Evolutionary conservation across 2,888 invertebrate species (phyloP).

Genomic region (Drepanosiphum platanoidis): DNA sequence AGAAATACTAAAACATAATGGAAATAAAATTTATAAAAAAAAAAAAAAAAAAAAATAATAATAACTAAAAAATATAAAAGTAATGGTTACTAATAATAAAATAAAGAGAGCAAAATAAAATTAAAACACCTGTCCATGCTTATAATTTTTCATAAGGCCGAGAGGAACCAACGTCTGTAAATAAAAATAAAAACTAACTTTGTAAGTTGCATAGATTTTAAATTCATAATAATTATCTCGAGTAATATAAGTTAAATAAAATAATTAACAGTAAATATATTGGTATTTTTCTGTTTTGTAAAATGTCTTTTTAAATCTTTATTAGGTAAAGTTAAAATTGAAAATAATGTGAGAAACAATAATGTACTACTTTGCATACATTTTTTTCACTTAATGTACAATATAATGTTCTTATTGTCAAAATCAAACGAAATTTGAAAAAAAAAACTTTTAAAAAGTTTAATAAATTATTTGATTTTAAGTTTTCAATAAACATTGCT

Average conservation of each 20-base stretch:
- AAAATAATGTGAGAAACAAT: too few species aligned
- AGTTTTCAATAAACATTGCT: too few species aligned
- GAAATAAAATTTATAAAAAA: slow-evolving; percentile 66
- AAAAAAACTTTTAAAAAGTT: too few species aligned
- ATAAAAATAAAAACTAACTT: slow-evolving; percentile 67
- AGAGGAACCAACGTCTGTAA: slow-evolving; percentile 90
- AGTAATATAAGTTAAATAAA: neutral
- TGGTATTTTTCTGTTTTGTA: neutral
- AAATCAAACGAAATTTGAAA: neutral
- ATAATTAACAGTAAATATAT: neutral
- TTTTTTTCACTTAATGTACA: too few species aligned
- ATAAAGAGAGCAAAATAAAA: slow-evolving; percentile 62
- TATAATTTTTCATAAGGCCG: slow-evolving; percentile 92
- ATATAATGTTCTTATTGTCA: too few species aligned
- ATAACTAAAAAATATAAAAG: slow-evolving; percentile 67
- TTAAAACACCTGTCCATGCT: slow-evolving; percentile 54
- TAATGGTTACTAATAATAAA: slow-evolving; percentile 66
- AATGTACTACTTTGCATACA: too few species aligned
- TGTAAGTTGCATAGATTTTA: slow-evolving; percentile 41
- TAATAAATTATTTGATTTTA: too few species aligned
- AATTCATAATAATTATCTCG: neutral
- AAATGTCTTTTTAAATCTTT: neutral
- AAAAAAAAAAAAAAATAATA: slow-evolving; percentile 66
- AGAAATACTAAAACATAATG: slow-evolving; percentile 49
- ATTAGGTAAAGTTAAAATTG: too few species aligned